Base-by-base conservation (phyloP, 2,888 invertebrate species). In the Caenorhabditis drosophilae region DNA sequence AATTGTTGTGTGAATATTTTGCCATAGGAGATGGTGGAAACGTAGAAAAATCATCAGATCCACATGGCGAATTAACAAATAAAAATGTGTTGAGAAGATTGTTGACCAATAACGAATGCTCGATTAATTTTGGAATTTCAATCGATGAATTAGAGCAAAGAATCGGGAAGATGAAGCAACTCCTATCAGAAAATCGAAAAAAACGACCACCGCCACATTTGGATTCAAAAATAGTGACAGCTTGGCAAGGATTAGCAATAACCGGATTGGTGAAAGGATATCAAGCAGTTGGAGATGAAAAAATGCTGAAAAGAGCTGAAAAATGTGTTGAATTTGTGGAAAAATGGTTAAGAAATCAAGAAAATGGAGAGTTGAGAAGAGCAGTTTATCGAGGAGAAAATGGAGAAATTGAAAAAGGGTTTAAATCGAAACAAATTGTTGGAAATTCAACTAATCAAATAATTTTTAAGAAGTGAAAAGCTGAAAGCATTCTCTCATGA, bases 181-280 rank as follows among this genome's bases (percentile, higher is more conserved):
- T 90, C 58, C 85, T 96, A 56, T 90, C 89, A 80, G 86, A 89
- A 50, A 89, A 87, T 27, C 20, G 80, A 85, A 60, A 86, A 90
- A 38, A 86, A 86, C 87, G 95, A 46, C 95, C 95, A 0, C 88
- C 90, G 44, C 95, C 96, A 1, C 92, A 93, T 84, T 87, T 92
- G 53, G 96, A 96, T 84, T 90, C 90, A 15, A 96, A 96, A 86
- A 92, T 95, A 79, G 87, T 96, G 7, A 91, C 93, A 40, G 89
- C 92, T 0, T 96, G 95, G 95, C 95, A 96, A 86, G 85, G 88
- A 59, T 86, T 94, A 38, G 91, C 92, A 88, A 89, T 94, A 56
- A 89, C 91, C 56, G 93, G 91, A 0, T 88, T 90, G 68, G 47
- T 55, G 15, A 59, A 66, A 26, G 64, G 58, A 2, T 63, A 55